phyloP scores from a whole-genome alignment of 2,113 vertebrate genomes.

The Toxotes jaculatrix region DNA sequence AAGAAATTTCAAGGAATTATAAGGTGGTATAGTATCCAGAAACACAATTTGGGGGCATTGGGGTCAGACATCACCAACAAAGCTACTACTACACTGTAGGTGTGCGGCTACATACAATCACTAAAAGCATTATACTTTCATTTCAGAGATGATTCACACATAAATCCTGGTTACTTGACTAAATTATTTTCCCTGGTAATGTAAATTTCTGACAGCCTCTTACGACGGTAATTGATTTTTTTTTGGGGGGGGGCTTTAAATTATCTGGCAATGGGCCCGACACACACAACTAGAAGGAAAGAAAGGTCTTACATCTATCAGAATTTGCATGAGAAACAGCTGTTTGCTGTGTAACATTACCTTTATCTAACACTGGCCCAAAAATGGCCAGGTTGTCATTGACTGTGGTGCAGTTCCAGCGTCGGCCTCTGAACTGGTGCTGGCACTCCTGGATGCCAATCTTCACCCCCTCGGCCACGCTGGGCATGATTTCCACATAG shows the following conservation, averaged over 20 bases:
- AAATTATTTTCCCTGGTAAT: neutral
- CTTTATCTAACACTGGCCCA: constrained; percentile 96
- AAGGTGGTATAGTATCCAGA: neutral
- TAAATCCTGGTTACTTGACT: neutral
- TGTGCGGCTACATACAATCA: neutral
- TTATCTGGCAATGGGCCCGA: neutral
- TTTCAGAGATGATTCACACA: neutral
- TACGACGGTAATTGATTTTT: neutral
- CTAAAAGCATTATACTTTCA: neutral
- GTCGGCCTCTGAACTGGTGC: constrained; percentile 95
- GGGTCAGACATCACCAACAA: neutral
- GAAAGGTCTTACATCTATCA: neutral
- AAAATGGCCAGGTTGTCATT: constrained; percentile 96
- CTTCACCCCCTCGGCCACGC: constrained; percentile 95
- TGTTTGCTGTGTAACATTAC: constrained; percentile 73
- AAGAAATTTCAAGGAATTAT: constrained; percentile 19
- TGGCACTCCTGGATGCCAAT: constrained; percentile 97
- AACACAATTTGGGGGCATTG: neutral
- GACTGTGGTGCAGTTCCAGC: constrained; percentile 98
- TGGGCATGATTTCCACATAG: constrained; percentile 99
- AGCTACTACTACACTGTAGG: neutral
- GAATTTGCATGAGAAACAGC: neutral
- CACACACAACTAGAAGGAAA: neutral
- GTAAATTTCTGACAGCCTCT: too few species aligned
- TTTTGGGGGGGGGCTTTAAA: neutral